Evolutionary conservation across 2,797 vertebrate species (phyloP), one percentile per base, ranked within the genome.

Genomic region (Mormyrus proboscirostris): DNA sequence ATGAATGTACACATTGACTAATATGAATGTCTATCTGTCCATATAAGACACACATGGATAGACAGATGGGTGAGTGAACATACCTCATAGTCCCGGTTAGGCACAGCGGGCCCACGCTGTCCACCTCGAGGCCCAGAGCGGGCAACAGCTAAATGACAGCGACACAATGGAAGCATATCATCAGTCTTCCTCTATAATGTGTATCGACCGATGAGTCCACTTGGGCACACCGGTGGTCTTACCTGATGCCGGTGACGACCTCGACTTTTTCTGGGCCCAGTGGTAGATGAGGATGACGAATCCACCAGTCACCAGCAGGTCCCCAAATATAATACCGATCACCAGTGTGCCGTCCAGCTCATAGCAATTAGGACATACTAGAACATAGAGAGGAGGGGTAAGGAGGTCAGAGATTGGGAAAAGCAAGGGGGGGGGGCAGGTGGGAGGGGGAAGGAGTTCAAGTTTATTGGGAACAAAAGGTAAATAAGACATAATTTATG

Each of bases 351-450:
- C 22, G 0, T 92, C 0, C 82, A 96, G 5, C 87, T 96, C 95
- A 0, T 88, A 90, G 88, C 96, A 96, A 22, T 92, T 4, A 0
- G 86, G 0, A 91, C 96, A 96, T 5, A 10, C 96, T 96, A 88
- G 19, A 22, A 7, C 5, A 88, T 8, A 62, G 16, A 65, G 84
- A 86, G 22, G 22, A 4, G 4, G 19, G 25, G 41, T 4, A 9
- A 16, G 2, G 10, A 82, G 0, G 14, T 33, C 3, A 41, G 33
- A 41, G 69, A 76, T 76, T 41, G 33, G 33, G 33, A 76, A 14
- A 14, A 22, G 19, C n/a, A 50, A 0, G 38, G 12, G 4, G 69
- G 10, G 4, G 41, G 51, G 55, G 14, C 19, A 59, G 41, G 2
- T 10, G 44, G 16, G 5, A 22, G 16, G n/a, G n/a, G n/a, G 1